Base-by-base conservation (phyloP, 2,113 vertebrate genomes). In the Pelvicachromis taeniatus region DNA sequence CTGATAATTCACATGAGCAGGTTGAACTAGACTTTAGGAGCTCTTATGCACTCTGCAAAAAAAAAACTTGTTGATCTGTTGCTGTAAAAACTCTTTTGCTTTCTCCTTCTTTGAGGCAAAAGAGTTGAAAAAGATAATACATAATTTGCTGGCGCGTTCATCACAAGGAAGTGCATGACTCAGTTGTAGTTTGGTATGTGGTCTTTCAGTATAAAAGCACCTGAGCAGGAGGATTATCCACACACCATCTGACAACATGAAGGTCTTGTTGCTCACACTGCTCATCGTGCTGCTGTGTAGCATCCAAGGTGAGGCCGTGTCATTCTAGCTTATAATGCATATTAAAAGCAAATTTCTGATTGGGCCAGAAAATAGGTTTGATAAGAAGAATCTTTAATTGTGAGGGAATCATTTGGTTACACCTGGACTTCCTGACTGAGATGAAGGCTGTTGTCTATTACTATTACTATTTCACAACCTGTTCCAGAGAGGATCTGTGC, bases 231-330 rank as follows among this genome's bases (percentile, higher is more conserved):
- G 6, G 78, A 78, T 79, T 56, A 16, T 77, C 12, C 87, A 40
- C 90, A 92, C 61, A 81, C 40, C 75, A 65, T 7, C 77, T 4
- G 73, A 9, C 89, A 95, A 53, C 92, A 96, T 96, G 94, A 95
- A 95, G 85, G 19, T 88, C n/a, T 80, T 95, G 33, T 78, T 94
- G 40, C 73, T 90, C 13, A 48, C 58, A 0, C 4, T 91, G 55
- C n/a, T 94, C 73, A 17, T 95, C 19, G 45, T 91, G 78, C 91
- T 95, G 70, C 68, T 95, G 80, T 94, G 93, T 19, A 92, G 90
- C 88, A 26, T 87, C 63, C 82, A 92, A 63, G 95, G 95, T 95
- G 58, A 92, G 90, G 1, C 1, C 53, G 35, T 2, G 5, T 75
- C 45, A 1, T 73, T 73, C 56, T 35, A 1, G 1, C 26, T 85